Conservation (phyloP, 2,888 invertebrate genomes). For the Cremastinae sp. region DNA sequence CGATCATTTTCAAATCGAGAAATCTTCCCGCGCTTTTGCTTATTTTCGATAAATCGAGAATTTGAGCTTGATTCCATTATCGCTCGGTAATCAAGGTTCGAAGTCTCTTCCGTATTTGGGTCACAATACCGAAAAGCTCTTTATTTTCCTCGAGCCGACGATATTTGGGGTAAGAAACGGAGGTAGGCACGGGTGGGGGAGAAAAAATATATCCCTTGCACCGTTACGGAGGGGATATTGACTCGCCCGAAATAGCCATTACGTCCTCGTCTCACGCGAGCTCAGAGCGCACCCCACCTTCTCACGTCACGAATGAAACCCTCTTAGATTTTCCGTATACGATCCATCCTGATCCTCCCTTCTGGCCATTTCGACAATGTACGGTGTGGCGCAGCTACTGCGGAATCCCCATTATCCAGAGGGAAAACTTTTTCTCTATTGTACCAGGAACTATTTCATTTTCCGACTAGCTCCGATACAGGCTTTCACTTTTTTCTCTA, state of each 20-base stretch:
- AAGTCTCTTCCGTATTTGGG: slow-evolving; percentile 6
- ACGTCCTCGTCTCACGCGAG: slow-evolving; percentile 62
- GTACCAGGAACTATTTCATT: slow-evolving; percentile 20
- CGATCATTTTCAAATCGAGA: slow-evolving; percentile 22
- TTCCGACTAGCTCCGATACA: background rate
- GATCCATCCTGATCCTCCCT: slow-evolving; percentile 29
- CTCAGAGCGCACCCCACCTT: slow-evolving; percentile 7
- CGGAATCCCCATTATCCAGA: slow-evolving; percentile 14
- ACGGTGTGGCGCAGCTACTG: slow-evolving; percentile 16
- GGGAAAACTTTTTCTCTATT: slow-evolving; percentile 20
- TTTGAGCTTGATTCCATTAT: background rate
- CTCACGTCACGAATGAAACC: slow-evolving; percentile 27
- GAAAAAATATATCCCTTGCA: slow-evolving; percentile 5
- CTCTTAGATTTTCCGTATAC: slow-evolving; percentile 43
- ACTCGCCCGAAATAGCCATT: slow-evolving; percentile 61
- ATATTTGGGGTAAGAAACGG: background rate
- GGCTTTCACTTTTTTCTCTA: background rate
- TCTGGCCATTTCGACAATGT: slow-evolving; percentile 4
- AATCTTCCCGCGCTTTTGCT: slow-evolving; percentile 39
- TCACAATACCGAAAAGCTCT: slow-evolving; percentile 3
- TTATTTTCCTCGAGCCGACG: background rate
- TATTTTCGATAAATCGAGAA: too few species aligned
- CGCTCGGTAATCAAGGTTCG: too few species aligned
- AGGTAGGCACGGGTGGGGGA: background rate
- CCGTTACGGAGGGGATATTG: slow-evolving; percentile 56